phyloP scores from a whole-genome alignment of 2,797 vertebrate species.

The Crenuchus spilurus region DNA sequence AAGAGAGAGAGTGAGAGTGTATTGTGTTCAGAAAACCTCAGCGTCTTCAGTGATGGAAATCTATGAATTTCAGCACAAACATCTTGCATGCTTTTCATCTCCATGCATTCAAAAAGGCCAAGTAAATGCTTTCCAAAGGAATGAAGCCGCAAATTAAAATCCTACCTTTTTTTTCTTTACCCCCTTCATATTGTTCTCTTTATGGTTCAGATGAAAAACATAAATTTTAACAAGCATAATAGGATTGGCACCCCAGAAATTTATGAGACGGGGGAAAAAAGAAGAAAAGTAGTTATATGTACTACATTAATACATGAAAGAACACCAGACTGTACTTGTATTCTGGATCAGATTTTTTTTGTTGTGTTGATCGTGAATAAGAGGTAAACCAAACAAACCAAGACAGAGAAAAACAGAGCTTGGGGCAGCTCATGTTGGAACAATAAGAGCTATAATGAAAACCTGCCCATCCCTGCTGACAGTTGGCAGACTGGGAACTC shows the following conservation, averaged over 20 bases:
- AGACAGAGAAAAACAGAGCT: slow-evolving; percentile 8
- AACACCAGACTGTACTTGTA: slow-evolving; percentile 10
- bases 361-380: slow-evolving; percentile 1
- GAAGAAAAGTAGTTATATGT: slow-evolving; percentile 13
- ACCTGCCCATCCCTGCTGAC: slow-evolving; percentile 14
- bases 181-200: slow-evolving; percentile 37
- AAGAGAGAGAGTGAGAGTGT: slow-evolving; percentile 10
- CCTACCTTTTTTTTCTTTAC: background rate
- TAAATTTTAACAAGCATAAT: slow-evolving; percentile 36
- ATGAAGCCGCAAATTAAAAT: slow-evolving; percentile 53
- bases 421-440: slow-evolving; percentile 1
- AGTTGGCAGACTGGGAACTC: slow-evolving; percentile 3
- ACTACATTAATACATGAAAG: slow-evolving; percentile 42
- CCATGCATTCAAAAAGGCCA: slow-evolving; percentile 40
- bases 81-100: slow-evolving; percentile 34
- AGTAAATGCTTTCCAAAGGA: slow-evolving; percentile 49
- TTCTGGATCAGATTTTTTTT: slow-evolving; percentile 36
- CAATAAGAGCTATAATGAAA: slow-evolving; percentile 32
- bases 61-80: slow-evolving; percentile 44
- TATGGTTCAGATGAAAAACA: slow-evolving; percentile 38
- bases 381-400: slow-evolving; percentile 11
- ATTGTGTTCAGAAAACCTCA: slow-evolving; percentile 43
- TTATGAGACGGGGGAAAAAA: slow-evolving; percentile 32
- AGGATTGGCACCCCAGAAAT: slow-evolving; percentile 36
- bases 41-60: slow-evolving; percentile 48